These are phyloP conservation scores for Crepidodera aurea DNA, from an alignment of 2,888 invertebrate species.

Conservation along the genomic window DNA sequence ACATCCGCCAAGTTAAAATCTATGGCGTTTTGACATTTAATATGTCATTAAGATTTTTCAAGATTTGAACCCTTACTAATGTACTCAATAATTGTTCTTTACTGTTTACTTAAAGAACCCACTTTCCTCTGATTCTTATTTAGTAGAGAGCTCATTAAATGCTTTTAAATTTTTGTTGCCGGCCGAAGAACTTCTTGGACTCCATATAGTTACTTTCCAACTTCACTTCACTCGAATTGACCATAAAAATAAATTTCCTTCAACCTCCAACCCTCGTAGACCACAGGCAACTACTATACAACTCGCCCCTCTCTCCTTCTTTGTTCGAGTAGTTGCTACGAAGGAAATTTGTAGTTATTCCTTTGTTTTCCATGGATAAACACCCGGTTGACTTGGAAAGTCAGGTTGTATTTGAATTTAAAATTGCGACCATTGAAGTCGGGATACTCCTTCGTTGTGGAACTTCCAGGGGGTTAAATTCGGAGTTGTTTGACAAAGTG, in stretches of 20 bases:
- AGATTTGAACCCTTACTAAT: too few relatives aligned
- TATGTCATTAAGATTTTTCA: too few relatives aligned
- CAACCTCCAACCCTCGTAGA: constrained; percentile 6
- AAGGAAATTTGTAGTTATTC: constrained; percentile 10
- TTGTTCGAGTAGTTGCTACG: neutral
- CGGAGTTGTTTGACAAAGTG: constrained; percentile 26
- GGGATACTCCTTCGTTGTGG: constrained; percentile 5
- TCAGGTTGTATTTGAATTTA: constrained; percentile 32
- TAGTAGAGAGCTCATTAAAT: neutral
- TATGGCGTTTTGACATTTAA: too few relatives aligned
- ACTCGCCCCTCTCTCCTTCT: constrained; percentile 13
- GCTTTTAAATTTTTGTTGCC: neutral
- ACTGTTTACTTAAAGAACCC: neutral
- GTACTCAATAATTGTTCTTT: too few relatives aligned
- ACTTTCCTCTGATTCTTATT: neutral
- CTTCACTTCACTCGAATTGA: constrained; percentile 8
- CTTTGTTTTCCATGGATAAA: constrained; percentile 26
- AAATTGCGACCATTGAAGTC: constrained; percentile 28
- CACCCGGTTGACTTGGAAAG: constrained; percentile 21
- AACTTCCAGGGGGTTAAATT: constrained; percentile 10
- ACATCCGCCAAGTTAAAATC: too few relatives aligned
- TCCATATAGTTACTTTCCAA: neutral
- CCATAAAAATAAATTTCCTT: constrained; percentile 27
- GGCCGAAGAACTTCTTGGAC: neutral
- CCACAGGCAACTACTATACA: constrained; percentile 2